Percentiles rank a stretch among this genome's conserved stretches.
Conservation (phyloP, 2,113 vertebrate species). For the Nibea coibor region DNA sequence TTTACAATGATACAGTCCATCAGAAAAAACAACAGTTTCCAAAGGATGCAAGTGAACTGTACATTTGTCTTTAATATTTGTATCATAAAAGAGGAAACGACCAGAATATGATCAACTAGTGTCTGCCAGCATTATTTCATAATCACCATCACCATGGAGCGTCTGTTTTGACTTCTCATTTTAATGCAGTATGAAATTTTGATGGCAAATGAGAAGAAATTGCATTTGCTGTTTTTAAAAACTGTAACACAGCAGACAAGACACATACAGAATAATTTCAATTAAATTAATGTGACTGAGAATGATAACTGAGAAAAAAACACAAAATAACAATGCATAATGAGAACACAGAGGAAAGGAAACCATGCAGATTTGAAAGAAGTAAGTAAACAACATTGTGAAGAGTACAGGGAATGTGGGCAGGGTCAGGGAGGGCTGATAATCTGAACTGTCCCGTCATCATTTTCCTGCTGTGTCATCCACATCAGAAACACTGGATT, state of each 20-base stretch:
- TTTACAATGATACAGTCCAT: too few species aligned
- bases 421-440: background rate
- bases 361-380: background rate
- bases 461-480: constrained; percentile 34
- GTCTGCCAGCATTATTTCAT: background rate
- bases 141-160: background rate
- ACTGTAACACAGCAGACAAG: background rate
- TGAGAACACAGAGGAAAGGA: background rate
- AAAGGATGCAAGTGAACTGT: too few species aligned
- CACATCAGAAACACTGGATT: background rate
- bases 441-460: background rate
- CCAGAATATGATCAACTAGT: background rate
- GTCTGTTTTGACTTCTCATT: background rate
- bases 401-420: background rate
- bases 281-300: too few species aligned
- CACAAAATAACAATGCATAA: background rate
- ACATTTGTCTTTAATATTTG: too few species aligned
- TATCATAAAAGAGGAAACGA: too few species aligned
- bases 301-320: background rate
- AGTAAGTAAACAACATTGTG: too few species aligned
- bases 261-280: background rate
- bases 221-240: background rate
- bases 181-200: too few species aligned
- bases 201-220: background rate
- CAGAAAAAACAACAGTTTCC: too few species aligned